Evolutionary conservation across 2,888 invertebrate genomes (phyloP).

Genomic region (Automeris io): DNA sequence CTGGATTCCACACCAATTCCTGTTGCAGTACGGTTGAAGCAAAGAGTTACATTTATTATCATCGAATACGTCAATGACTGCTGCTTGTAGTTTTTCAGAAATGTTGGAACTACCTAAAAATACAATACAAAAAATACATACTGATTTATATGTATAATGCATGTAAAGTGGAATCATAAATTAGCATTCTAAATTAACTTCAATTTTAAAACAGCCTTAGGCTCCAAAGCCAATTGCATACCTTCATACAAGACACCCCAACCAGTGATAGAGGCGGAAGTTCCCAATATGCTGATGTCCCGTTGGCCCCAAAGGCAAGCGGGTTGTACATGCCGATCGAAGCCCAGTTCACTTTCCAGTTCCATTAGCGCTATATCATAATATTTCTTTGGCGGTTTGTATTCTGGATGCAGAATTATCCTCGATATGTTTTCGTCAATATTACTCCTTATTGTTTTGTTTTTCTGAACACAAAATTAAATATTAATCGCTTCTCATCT

Average conservation of each 20-base stretch:
- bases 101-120: conserved; percentile 24
- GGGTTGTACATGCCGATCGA: conserved; percentile 32
- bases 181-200: conserved; percentile 1
- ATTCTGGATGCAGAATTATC: conserved; percentile 40
- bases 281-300: conserved; percentile 24
- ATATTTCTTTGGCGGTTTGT: conserved; percentile 40
- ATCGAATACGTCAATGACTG: conserved; percentile 37
- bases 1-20: conserved; percentile 43
- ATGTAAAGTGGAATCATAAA: background rate
- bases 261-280: conserved; percentile 36
- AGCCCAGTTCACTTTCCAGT: conserved; percentile 25
- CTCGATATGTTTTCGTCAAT: conserved; percentile 34
- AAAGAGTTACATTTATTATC: conserved; percentile 30
- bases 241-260: conserved; percentile 48
- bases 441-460: conserved; percentile 10
- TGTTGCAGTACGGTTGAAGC: conserved; percentile 27
- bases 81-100: conserved; percentile 42
- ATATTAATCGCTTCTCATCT: background rate
- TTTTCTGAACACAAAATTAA: conserved; percentile 15
- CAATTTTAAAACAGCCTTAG: too few relatives aligned
- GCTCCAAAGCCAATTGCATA: conserved; percentile 20
- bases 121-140: background rate
- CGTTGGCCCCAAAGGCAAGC: conserved; percentile 42
- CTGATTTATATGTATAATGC: background rate
- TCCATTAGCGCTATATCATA: conserved; percentile 51